Base-by-base conservation (phyloP, 1,140 invertebrate genomes). In the Drosophila kepulauana region DNA sequence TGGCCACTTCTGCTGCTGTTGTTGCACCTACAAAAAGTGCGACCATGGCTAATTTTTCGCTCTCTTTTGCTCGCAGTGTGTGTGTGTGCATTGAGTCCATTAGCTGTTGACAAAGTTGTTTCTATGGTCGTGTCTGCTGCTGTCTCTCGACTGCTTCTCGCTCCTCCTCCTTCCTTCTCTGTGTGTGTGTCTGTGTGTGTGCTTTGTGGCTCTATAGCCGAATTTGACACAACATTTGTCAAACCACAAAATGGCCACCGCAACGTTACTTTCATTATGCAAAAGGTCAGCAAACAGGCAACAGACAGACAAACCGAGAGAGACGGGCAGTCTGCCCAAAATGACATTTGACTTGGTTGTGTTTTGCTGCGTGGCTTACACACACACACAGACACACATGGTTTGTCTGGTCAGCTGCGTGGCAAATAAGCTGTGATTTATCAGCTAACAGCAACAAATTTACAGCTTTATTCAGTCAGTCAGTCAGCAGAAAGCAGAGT, bases 201-300 rank as follows among this genome's bases (percentile, higher is more conserved):
- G 68, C 59, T 62, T 77, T 87, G 84, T 51, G 84, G 84, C 70
- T 88, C 70, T 75, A 78, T 81, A 81, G 85, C 85, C 85, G 86
- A 88, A 88, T 88, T 88, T 88, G 85, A 88, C 85, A 88, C 85
- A 88, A 89, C 85, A 88, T 88, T 88, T 88, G 85, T 88, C 85
- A 88, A 88, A 88, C 85, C 85, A 71, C 85, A 88, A 88, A 88
- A 88, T 88, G 85, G 85, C 81, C 75, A 75, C 78, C 85, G 68
- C 85, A 88, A 85, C 69, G 85, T 88, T 88, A 89, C 85, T 89
- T 88, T 88, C 85, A 88, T 88, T 89, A 88, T 89, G 85, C 86
- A 89, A 82, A 81, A 79, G 81, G 84, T 80, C 79, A 79, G 82
- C 81, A 78, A 86, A 85, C 79, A 81, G 62, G 15, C 57, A 43